A percentile compares a stretch with the other conserved stretches of the same genome.
These are phyloP conservation scores for Montipora foliosa DNA, from an alignment of 64 coral and sea anemone species.

Conservation along the genomic window DNA sequence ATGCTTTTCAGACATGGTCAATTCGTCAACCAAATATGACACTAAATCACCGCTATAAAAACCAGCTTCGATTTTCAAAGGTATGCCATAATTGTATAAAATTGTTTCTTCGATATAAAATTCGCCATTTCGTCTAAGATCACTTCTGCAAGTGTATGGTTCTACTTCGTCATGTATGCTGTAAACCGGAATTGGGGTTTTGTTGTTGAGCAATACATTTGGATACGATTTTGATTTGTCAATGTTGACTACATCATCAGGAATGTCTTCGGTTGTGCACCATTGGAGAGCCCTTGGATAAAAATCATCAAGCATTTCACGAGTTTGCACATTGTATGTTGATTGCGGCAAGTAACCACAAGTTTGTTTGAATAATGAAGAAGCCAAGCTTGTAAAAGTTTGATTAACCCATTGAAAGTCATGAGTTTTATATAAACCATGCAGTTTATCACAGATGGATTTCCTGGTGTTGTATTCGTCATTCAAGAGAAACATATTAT, in stretches of 20 bases:
- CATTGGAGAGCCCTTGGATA: neutral
- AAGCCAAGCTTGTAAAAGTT: neutral
- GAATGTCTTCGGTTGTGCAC: neutral
- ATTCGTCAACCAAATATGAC: neutral
- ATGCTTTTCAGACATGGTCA: neutral
- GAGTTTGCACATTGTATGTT: neutral
- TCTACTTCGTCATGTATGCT: neutral
- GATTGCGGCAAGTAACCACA: neutral
- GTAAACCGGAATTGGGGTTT: neutral
- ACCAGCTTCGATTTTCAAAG: neutral
- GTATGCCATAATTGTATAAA: neutral
- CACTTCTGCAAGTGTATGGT: neutral
- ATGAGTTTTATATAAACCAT: neutral
- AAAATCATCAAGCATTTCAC: neutral
- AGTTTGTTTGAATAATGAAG: too few relatives aligned
- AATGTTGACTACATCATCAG: neutral
- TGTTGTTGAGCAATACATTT: neutral
- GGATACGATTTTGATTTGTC: neutral
- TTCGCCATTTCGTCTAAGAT: neutral
- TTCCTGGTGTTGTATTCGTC: neutral
- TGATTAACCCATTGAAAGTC: neutral
- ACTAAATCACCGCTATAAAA: neutral
- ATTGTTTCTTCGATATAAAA: too few relatives aligned
- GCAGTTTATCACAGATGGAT: neutral
- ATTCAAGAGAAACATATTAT: slow-evolving; percentile 20